Evolutionary conservation across 2,888 invertebrate genomes (phyloP).

Genomic region (Germaria angustata): DNA sequence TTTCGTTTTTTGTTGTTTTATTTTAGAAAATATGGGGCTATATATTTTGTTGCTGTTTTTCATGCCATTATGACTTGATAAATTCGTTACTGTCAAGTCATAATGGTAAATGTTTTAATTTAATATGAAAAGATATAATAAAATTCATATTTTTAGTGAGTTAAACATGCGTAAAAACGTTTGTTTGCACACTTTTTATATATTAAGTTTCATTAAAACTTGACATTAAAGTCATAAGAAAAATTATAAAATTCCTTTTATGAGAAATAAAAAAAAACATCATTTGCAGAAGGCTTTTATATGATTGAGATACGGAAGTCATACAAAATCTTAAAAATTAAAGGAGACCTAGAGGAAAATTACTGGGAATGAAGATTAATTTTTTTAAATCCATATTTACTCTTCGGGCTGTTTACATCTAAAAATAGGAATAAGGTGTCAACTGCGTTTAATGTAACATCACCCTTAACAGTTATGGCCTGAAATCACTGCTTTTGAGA

Average conservation of each 20-base stretch:
- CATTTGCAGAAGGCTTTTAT: no score
- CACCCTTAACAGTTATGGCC: no score
- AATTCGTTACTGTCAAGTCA: conserved; percentile 73
- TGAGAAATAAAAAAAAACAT: neutral
- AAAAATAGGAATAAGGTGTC: no score
- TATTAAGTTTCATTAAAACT: conserved; percentile 76
- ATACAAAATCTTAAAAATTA: no score
- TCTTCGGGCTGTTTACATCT: no score
- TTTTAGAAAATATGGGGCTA: neutral
- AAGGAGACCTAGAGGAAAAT: no score
- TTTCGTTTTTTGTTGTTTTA: conserved; percentile 72
- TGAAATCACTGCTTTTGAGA: no score
- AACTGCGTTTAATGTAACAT: no score
- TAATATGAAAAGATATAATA: conserved; percentile 49
- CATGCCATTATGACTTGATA: conserved; percentile 61
- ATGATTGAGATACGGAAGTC: no score
- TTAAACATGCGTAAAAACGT: conserved; percentile 51
- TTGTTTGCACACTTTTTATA: conserved; percentile 74
- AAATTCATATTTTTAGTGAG: conserved; percentile 29
- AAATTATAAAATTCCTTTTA: conserved; percentile 34
- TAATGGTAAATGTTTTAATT: conserved; percentile 70
- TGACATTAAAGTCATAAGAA: conserved; percentile 2
- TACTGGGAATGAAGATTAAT: no score
- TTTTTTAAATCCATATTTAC: no score
- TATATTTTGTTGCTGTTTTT: neutral